These are phyloP conservation scores for Epinotia demarniana DNA, from an alignment of 2,888 invertebrate species.

Conservation along the genomic window DNA sequence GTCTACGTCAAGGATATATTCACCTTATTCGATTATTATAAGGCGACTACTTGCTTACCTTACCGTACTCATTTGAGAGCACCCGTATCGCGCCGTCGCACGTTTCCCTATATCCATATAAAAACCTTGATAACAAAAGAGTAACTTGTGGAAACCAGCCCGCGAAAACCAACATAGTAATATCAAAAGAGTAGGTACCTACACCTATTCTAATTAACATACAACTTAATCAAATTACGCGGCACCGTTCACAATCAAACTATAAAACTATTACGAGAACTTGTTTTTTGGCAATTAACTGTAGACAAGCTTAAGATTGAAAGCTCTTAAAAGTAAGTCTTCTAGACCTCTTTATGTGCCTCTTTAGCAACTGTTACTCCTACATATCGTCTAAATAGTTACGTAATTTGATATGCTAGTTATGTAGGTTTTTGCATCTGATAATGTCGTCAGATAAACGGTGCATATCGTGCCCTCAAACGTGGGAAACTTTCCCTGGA, in stretches of 20 bases:
- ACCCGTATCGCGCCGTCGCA: no score
- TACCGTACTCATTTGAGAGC: no score
- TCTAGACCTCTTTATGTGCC: constrained; percentile 24
- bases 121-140: no score
- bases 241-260: not conserved
- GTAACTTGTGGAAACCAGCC: no score
- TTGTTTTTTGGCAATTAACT: constrained; percentile 13
- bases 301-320: constrained; percentile 23
- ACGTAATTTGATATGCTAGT: constrained; percentile 26
- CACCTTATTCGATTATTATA: no score
- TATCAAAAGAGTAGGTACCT: no score
- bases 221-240: no score
- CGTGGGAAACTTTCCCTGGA: constrained; percentile 68
- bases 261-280: constrained; percentile 15
- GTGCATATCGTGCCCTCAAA: constrained; percentile 46
- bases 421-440: constrained; percentile 47
- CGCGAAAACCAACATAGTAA: no score
- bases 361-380: constrained; percentile 11
- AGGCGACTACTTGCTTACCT: no score
- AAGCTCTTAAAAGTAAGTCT: constrained; percentile 30
- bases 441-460: constrained; percentile 56
- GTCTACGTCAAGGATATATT: no score
- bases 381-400: constrained; percentile 6
- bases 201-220: no score
- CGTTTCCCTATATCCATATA: no score